These are phyloP conservation scores for Calliopum simillimum DNA, from an alignment of 2,888 invertebrate genomes.

Conservation along the genomic window DNA sequence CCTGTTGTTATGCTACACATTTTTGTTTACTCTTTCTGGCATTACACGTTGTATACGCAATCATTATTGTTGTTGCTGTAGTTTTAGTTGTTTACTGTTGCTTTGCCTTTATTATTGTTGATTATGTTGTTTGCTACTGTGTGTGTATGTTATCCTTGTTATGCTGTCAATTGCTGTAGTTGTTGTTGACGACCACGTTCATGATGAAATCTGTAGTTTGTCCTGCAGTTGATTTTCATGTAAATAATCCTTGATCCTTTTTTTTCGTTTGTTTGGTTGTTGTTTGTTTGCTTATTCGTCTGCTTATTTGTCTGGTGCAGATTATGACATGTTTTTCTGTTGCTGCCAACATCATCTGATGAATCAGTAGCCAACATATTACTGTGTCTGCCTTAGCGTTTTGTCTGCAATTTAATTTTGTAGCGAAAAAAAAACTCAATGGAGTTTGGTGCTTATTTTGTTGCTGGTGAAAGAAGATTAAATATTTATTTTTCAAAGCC, in stretches of 20 bases:
- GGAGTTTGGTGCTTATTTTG: neutral
- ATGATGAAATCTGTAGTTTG: conserved; percentile 8
- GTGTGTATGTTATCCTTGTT: no score
- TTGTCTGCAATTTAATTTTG: neutral
- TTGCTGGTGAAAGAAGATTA: neutral
- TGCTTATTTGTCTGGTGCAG: neutral
- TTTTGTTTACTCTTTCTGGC: no score
- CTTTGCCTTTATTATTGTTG: conserved; percentile 34
- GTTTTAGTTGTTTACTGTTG: no score
- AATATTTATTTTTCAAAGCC: no score
- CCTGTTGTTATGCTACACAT: no score
- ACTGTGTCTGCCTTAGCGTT: no score
- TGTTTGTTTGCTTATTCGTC: neutral
- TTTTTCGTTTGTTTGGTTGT: neutral
- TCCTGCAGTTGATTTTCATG: conserved; percentile 32
- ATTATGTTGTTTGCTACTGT: neutral
- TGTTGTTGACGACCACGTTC: neutral
- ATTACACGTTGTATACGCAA: no score
- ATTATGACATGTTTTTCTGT: neutral
- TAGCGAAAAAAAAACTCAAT: neutral
- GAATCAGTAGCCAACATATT: no score
- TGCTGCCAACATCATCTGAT: no score
- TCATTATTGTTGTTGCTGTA: no score
- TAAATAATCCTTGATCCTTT: conserved; percentile 28
- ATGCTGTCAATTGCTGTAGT: neutral